Conservation (phyloP, 1,140 invertebrate genomes). For the Mercenaria mercenaria region DNA sequence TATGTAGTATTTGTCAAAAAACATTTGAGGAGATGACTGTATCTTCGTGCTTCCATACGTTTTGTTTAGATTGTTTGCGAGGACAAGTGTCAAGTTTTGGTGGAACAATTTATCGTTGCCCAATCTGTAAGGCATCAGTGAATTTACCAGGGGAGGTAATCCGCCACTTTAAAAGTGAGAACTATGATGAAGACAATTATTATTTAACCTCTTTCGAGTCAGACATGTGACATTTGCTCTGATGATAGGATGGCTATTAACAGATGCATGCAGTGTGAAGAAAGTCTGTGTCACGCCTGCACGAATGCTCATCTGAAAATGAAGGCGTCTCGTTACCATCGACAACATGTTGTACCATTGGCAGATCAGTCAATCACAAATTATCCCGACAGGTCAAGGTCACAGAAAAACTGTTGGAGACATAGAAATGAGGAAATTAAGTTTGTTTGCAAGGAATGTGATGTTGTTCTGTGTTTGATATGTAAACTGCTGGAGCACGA, state of each 20-base stretch:
- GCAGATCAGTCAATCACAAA: background rate
- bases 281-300: conserved; percentile 32
- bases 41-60: conserved; percentile 52
- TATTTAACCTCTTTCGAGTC: background rate
- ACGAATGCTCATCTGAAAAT: conserved; percentile 59
- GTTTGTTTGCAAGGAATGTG: conserved; percentile 37
- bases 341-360: conserved; percentile 33
- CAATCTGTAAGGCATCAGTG: conserved; percentile 31
- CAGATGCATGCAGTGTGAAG: conserved; percentile 52
- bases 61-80: conserved; percentile 34
- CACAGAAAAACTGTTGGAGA: conserved; percentile 7
- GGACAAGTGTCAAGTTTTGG: conserved; percentile 8
- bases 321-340: conserved; percentile 50
- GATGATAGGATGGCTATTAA: conserved; percentile 38
- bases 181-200: background rate
- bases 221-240: conserved; percentile 35
- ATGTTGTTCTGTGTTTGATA: conserved; percentile 13
- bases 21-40: conserved; percentile 47
- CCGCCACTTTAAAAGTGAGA: background rate
- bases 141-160: conserved; percentile 10
- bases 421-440: conserved; percentile 38
- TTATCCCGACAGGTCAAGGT: background rate
- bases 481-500: conserved; percentile 48
- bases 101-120: conserved; percentile 8
- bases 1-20: conserved; percentile 51